Base-by-base conservation (phyloP, 53 echinoderm and acorn worm species). In the Glandiceps talaboti region DNA sequence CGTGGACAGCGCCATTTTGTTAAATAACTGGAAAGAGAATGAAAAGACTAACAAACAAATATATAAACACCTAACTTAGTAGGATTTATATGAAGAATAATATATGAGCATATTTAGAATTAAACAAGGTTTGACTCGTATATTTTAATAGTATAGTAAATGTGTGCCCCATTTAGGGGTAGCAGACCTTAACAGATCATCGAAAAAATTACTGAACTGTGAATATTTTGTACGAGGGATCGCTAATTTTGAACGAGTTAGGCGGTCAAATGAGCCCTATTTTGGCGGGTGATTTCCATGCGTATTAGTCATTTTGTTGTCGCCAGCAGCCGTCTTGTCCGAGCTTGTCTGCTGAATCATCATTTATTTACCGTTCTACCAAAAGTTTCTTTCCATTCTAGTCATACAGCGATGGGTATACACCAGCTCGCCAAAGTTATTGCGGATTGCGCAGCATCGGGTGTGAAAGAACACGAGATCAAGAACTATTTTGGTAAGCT, bases 401-500 rank as follows among this genome's bases (percentile, higher is more conserved):
- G 14, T 14, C 30, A 29, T 77, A 28, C 1, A 77, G 1, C 30
- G 31, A 96, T 96, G 96, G 96, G 96, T 85, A 96, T 96, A 82
- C 96, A 90, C 84, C 90, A 89, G 77, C 83, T 96, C 64, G 90
- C 96, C 28, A 88, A 86, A 76, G 73, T 96, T 29, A 90, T 96
- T 76, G 96, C 96, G 27, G 96, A 96, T 82, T 30, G 76, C 83
- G 96, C 96, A 76, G 92, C 96, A 75, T 82, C 74, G 79, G 96
- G 92, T 0, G 86, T 92, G 86, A 96, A 87, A 80, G 92, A 96
- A 30, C 73, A 87, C 77, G 90, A 90, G 83, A 90, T 96, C 28
- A 96, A 96, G 45, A 96, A 90, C 73, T 96, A 92, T 85, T 96
- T 96, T 81, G 96, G 96, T 96, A 79, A 93, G 96, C 79, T 10